Evolutionary conservation across 2,888 invertebrate genomes (phyloP).

Genomic region (Oithona nana): DNA sequence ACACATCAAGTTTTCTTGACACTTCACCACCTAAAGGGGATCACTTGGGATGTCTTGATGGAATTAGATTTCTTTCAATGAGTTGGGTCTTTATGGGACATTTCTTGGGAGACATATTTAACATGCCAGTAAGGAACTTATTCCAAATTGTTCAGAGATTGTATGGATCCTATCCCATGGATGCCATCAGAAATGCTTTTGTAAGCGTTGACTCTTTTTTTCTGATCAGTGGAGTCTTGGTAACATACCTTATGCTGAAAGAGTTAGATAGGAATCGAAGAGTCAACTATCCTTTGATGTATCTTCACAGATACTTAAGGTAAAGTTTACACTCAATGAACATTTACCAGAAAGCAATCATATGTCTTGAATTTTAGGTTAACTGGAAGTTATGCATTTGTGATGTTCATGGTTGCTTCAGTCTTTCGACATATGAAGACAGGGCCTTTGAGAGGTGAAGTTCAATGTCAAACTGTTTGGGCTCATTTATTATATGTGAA

Average conservation of each 20-base stretch:
- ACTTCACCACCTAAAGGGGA: neutral
- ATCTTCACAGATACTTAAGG: neutral
- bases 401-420: neutral
- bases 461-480: no score
- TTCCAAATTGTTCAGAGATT: neutral
- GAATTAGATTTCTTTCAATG: conserved; percentile 2
- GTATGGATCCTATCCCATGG: neutral
- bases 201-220: neutral
- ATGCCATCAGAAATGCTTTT: neutral
- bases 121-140: neutral
- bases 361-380: conserved; percentile 1
- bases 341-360: neutral
- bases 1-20: neutral
- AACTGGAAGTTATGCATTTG: conserved; percentile 3
- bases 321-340: neutral
- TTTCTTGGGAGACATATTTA: neutral
- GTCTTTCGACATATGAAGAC: neutral
- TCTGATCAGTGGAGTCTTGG: neutral
- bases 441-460: no score
- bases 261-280: neutral
- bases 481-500: no score
- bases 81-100: neutral
- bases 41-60: conserved; percentile 2
- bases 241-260: neutral
- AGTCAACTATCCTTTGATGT: neutral